phyloP scores from a whole-genome alignment of 1,140 invertebrate species.

The Drosophila arawakana region DNA sequence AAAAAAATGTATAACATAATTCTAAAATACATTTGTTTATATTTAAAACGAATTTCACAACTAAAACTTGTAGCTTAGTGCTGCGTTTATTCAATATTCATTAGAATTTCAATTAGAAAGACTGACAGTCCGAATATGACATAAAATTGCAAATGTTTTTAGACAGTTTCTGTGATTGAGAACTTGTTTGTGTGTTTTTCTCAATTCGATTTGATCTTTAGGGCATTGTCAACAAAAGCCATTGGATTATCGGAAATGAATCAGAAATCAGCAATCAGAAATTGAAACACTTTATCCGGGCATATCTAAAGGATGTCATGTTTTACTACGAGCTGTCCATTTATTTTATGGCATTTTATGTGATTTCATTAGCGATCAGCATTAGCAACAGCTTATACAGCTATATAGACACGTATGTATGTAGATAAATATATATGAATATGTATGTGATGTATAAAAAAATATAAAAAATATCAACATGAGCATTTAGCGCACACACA shows the following conservation, averaged over 20 bases:
- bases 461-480: slow-evolving; percentile 51
- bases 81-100: slow-evolving; percentile 49
- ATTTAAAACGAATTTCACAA: not conserved
- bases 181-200: slow-evolving; percentile 58
- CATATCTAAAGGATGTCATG: slow-evolving; percentile 76
- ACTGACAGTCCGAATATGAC: slow-evolving; percentile 52
- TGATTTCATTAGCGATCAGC: slow-evolving; percentile 72
- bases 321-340: slow-evolving; percentile 55
- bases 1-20: too few relatives aligned
- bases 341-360: slow-evolving; percentile 63
- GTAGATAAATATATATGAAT: slow-evolving; percentile 19
- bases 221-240: slow-evolving; percentile 9
- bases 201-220: slow-evolving; percentile 5
- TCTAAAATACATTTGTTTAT: too few relatives aligned
- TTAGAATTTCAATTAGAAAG: slow-evolving; percentile 47
- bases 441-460: slow-evolving; percentile 50
- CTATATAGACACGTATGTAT: slow-evolving; percentile 19
- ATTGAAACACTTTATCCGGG: slow-evolving; percentile 40
- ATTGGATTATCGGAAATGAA: slow-evolving; percentile 60
- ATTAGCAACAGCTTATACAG: slow-evolving; percentile 41
- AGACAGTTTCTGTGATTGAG: slow-evolving; percentile 57
- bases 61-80: slow-evolving; percentile 44
- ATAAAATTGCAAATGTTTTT: slow-evolving; percentile 59
- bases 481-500: slow-evolving; percentile 72
- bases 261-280: too few relatives aligned